Percentiles rank a stretch among this genome's conserved stretches.
These are phyloP conservation scores for Heliconius cydno DNA, from an alignment of 2,888 invertebrate genomes.

Conservation along the genomic window DNA sequence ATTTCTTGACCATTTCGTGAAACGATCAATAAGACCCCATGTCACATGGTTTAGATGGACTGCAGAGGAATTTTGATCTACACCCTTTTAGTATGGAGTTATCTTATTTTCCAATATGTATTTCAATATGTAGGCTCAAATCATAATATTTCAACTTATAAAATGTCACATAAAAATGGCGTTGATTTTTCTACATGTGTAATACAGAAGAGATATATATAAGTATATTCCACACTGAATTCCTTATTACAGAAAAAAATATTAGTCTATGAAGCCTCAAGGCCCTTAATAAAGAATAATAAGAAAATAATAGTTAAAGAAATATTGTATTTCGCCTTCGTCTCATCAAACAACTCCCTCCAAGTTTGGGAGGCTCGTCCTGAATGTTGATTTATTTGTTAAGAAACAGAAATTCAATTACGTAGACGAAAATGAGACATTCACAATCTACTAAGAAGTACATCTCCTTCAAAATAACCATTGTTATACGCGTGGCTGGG, in stretches of 20 bases:
- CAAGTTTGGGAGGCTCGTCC: conserved; percentile 45
- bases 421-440: conserved; percentile 32
- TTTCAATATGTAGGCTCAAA: neutral
- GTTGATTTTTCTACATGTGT: neutral
- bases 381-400: conserved; percentile 39
- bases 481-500: conserved; percentile 22
- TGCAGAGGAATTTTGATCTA: neutral
- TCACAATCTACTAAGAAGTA: conserved; percentile 13
- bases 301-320: conserved; percentile 12
- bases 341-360: conserved; percentile 48
- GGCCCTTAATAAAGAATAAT: neutral
- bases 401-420: conserved; percentile 42
- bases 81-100: neutral
- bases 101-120: neutral
- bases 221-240: neutral
- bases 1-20: neutral
- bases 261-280: neutral
- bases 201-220: too few relatives aligned
- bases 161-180: neutral
- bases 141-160: too few relatives aligned
- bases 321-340: conserved; percentile 30
- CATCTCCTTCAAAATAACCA: conserved; percentile 19
- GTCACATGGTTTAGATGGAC: neutral
- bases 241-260: neutral
- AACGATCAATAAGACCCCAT: neutral